phyloP scores from a whole-genome alignment of 2,888 invertebrate species.

The Mesochorus sp. region DNA sequence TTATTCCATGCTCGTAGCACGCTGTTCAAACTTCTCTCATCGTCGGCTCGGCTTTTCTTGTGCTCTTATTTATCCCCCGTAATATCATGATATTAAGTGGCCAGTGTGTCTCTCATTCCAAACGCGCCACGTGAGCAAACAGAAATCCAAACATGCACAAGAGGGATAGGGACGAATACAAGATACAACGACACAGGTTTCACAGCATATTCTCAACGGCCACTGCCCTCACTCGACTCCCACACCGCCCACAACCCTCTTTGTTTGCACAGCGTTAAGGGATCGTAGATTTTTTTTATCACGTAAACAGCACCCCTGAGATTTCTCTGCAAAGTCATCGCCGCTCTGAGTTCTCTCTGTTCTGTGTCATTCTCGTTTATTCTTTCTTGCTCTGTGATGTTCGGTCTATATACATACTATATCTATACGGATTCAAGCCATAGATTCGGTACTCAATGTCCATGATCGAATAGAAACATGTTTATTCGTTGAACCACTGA shows the following conservation, averaged over 20 bases:
- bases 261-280: conserved; percentile 70
- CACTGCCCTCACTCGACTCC: neutral
- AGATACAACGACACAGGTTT: conserved; percentile 4
- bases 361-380: neutral
- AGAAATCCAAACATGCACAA: conserved; percentile 28
- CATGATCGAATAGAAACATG: neutral
- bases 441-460: too few species aligned
- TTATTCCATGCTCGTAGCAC: conserved; percentile 51
- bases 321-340: conserved; percentile 53
- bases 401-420: too few species aligned
- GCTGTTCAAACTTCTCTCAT: conserved; percentile 69
- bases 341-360: neutral
- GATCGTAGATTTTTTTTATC: conserved; percentile 65
- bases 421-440: too few species aligned
- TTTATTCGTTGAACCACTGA: neutral
- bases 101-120: conserved; percentile 40
- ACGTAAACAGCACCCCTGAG: conserved; percentile 59
- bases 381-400: too few species aligned
- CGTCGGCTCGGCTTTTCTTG: conserved; percentile 44
- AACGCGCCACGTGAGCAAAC: conserved; percentile 70
- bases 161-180: neutral
- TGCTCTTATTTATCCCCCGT: conserved; percentile 68
- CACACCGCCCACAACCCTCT: neutral
- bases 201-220: neutral
- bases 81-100: conserved; percentile 74